These are phyloP conservation scores for Noctua janthe DNA, from an alignment of 2,888 invertebrate species.

Conservation along the genomic window DNA sequence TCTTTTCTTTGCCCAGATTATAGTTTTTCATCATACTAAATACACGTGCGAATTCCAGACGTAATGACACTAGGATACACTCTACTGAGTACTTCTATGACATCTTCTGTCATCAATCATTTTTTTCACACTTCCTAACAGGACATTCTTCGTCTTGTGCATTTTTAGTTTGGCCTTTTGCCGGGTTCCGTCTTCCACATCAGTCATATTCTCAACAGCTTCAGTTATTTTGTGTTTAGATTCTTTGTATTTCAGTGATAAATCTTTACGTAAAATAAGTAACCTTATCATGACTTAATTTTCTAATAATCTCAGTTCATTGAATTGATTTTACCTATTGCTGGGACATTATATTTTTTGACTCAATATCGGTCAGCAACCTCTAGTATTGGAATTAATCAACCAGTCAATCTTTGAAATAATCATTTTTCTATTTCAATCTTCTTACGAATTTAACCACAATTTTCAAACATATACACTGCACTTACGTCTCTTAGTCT, in stretches of 20 bases:
- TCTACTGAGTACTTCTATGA: neutral
- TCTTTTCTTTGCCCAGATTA: neutral
- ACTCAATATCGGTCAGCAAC: neutral
- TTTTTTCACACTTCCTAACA: slow-evolving; percentile 12
- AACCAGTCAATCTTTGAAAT: neutral
- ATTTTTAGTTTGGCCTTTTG: slow-evolving; percentile 39
- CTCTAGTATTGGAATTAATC: neutral
- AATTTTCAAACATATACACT: neutral
- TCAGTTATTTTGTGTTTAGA: neutral
- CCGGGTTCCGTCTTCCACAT: neutral
- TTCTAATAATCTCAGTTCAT: neutral
- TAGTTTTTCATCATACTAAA: neutral
- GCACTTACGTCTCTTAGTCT: neutral
- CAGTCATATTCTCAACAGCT: neutral
- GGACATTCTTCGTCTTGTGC: slow-evolving; percentile 10
- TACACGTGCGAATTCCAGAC: too few relatives aligned
- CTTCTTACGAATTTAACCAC: neutral
- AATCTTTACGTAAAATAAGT: neutral
- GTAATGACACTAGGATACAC: neutral
- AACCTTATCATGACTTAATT: neutral
- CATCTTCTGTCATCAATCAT: slow-evolving; percentile 4
- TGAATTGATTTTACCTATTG: neutral
- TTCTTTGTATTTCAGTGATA: neutral
- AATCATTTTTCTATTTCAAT: neutral
- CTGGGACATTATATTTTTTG: neutral